A percentile compares a stretch with the other conserved stretches of the same genome.
These are phyloP conservation scores for Lissonota sp. DNA, from an alignment of 2,888 invertebrate genomes.

Conservation along the genomic window DNA sequence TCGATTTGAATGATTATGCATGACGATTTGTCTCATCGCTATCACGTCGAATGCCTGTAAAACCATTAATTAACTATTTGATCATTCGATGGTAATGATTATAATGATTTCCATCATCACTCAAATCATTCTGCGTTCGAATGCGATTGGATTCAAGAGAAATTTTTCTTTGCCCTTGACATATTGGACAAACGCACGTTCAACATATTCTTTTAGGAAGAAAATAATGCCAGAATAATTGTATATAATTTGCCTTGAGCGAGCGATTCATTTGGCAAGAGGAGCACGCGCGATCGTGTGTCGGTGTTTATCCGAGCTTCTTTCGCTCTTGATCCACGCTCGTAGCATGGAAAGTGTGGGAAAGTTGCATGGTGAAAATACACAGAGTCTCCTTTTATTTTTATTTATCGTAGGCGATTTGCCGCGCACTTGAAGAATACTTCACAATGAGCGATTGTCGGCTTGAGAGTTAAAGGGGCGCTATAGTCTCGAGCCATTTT, in stretches of 20 bases:
- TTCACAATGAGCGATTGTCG: background rate
- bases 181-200: background rate
- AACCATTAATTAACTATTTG: too few relatives aligned
- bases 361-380: conserved; percentile 82
- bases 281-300: conserved; percentile 34
- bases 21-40: too few relatives aligned
- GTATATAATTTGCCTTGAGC: conserved; percentile 53
- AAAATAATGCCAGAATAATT: conserved; percentile 27
- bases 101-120: too few relatives aligned
- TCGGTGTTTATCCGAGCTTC: conserved; percentile 13
- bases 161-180: too few relatives aligned
- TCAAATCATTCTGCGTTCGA: too few relatives aligned
- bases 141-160: too few relatives aligned
- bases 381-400: conserved; percentile 61
- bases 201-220: background rate
- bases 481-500: too few relatives aligned
- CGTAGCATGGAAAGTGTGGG: conserved; percentile 82
- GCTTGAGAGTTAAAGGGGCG: too few relatives aligned
- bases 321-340: conserved; percentile 58
- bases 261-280: conserved; percentile 52
- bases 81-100: too few relatives aligned
- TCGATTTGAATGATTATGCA: too few relatives aligned
- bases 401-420: conserved; percentile 65
- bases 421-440: conserved; percentile 33
- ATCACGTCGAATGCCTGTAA: too few relatives aligned